phyloP scores from a whole-genome alignment of 2,113 vertebrate species.

The Arizona elegans region DNA sequence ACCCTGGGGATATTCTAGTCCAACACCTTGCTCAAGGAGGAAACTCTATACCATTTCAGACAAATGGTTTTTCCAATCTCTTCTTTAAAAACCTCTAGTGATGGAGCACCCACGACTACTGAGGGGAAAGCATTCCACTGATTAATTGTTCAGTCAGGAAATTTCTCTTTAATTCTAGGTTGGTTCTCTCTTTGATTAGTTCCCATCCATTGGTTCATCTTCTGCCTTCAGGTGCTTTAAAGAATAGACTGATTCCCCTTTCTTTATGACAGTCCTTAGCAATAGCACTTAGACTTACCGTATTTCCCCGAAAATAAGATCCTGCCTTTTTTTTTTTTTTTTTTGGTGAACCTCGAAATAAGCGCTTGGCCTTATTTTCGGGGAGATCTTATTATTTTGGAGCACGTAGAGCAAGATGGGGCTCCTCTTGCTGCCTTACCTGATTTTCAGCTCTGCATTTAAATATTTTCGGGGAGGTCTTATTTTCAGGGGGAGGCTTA shows the following conservation, averaged over 20 bases:
- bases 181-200: neutral
- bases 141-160: neutral
- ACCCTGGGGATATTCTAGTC: neutral
- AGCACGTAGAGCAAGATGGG: no score
- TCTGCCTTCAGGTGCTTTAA: neutral
- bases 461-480: no score
- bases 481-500: no score
- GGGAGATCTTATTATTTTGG: no score
- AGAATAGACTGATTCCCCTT: neutral
- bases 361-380: no score
- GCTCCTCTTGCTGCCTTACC: no score
- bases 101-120: neutral
- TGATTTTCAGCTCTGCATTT: no score
- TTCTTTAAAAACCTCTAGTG: neutral
- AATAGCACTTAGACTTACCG: no score
- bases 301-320: no score
- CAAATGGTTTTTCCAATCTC: neutral
- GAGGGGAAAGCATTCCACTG: neutral
- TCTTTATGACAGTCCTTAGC: neutral
- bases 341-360: no score
- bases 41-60: neutral
- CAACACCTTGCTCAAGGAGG: neutral
- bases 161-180: neutral
- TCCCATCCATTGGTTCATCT: neutral
- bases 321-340: no score